Evolutionary conservation across 2,113 vertebrate genomes (phyloP).

Genomic region (Bos javanicus): DNA sequence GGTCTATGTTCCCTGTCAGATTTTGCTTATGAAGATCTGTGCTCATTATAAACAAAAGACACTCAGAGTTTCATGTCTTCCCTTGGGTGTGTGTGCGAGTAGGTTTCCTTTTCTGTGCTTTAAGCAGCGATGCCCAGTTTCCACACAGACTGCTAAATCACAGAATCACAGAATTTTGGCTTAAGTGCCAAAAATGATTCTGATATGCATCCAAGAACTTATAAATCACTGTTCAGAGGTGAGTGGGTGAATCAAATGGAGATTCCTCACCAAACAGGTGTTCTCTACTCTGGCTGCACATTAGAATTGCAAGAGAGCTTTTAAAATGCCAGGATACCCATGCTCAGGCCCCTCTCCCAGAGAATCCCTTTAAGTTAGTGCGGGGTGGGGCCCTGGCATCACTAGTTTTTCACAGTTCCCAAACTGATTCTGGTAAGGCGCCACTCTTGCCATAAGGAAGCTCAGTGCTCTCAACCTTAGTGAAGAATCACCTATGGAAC

Average conservation of each 20-base stretch:
- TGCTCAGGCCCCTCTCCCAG: background rate
- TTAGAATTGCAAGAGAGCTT: background rate
- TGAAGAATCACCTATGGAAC: background rate
- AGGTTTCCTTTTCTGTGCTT: background rate
- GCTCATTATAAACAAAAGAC: background rate
- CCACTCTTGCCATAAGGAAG: background rate
- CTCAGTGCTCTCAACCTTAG: background rate
- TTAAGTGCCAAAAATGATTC: background rate
- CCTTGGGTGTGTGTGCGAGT: background rate
- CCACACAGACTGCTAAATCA: background rate
- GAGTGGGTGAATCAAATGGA: background rate
- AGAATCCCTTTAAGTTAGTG: background rate
- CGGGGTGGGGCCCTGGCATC: background rate
- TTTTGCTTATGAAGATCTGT: background rate
- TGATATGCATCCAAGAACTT: background rate
- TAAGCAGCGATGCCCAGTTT: background rate
- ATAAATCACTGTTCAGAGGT: background rate
- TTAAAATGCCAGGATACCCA: background rate
- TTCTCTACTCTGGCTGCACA: background rate
- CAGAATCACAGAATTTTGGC: background rate
- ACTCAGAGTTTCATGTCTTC: background rate
- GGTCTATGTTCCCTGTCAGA: rapidly evolving
- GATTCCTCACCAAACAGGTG: background rate
- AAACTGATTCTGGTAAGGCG: background rate
- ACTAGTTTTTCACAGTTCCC: background rate